phyloP scores from a whole-genome alignment of 2,888 invertebrate genomes.

The Liopterus haemorrhoidalis region DNA sequence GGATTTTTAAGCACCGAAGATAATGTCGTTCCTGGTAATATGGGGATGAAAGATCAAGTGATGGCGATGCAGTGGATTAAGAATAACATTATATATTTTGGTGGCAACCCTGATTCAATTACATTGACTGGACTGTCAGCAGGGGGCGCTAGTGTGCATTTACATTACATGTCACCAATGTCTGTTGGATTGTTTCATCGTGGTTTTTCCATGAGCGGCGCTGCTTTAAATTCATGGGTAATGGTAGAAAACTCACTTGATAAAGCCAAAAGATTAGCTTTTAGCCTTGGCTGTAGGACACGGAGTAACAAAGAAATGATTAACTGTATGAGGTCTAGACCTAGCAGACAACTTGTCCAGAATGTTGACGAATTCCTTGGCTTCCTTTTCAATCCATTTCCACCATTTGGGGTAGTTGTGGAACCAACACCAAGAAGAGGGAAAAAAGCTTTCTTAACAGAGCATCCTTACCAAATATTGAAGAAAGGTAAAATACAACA shows the following conservation, averaged over 20 bases:
- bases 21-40: constrained; percentile 58
- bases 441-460: constrained; percentile 61
- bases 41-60: constrained; percentile 66
- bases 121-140: constrained; percentile 62
- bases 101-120: constrained; percentile 60
- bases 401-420: constrained; percentile 66
- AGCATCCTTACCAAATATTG: constrained; percentile 59
- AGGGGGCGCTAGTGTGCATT: constrained; percentile 65
- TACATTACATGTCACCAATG: constrained; percentile 59
- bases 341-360: constrained; percentile 55
- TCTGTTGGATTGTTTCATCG: constrained; percentile 55
- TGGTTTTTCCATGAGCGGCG: constrained; percentile 67
- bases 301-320: constrained; percentile 51
- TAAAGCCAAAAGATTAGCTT: constrained; percentile 57
- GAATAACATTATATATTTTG: constrained; percentile 59
- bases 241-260: constrained; percentile 53
- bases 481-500: constrained; percentile 55
- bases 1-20: constrained; percentile 69
- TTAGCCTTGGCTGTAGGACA: constrained; percentile 59
- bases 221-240: constrained; percentile 55
- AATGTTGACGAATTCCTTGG: constrained; percentile 54
- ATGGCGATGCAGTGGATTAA: constrained; percentile 62
- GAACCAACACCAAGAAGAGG: constrained; percentile 51
- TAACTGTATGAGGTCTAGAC: constrained; percentile 58
- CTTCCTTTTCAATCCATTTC: constrained; percentile 61